Evolutionary conservation across 2,113 vertebrate species (phyloP).

Genomic region (Pollimyrus isidori): DNA sequence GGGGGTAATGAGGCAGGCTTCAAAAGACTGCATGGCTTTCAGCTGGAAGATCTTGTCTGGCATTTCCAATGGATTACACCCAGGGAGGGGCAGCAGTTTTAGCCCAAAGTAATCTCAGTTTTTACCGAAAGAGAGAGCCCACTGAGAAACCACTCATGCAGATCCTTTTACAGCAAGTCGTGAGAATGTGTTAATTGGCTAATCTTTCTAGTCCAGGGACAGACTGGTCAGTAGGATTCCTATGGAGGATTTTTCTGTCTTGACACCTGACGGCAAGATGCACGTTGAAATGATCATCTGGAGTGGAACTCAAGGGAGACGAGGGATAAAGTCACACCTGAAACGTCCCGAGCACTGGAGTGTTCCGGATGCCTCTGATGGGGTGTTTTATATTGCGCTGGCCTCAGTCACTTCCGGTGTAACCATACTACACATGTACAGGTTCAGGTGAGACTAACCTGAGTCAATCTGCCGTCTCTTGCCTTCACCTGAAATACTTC

Average conservation of each 20-base stretch:
- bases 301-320: not conserved
- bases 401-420: not conserved
- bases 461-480: not conserved
- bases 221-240: too few relatives aligned
- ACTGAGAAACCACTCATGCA: not conserved
- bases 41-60: constrained; percentile 10
- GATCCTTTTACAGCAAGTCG: not conserved
- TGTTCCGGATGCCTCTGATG: not conserved
- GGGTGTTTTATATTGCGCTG: not conserved
- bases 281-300: not conserved
- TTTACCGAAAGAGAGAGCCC: not conserved
- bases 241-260: not conserved
- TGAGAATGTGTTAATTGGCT: not conserved
- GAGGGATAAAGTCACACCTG: not conserved
- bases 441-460: not conserved
- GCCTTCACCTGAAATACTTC: not conserved
- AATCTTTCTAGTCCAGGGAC: not conserved
- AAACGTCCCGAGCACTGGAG: not conserved
- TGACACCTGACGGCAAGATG: not conserved
- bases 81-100: not conserved
- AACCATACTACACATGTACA: not conserved
- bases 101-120: constrained; percentile 7
- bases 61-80: not conserved
- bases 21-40: constrained; percentile 1
- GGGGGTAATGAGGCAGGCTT: not conserved